A percentile compares a stretch with the other conserved stretches of the same genome.
phyloP scores from a whole-genome alignment of 2,888 invertebrate genomes.

The Sylvicola cinctus region DNA sequence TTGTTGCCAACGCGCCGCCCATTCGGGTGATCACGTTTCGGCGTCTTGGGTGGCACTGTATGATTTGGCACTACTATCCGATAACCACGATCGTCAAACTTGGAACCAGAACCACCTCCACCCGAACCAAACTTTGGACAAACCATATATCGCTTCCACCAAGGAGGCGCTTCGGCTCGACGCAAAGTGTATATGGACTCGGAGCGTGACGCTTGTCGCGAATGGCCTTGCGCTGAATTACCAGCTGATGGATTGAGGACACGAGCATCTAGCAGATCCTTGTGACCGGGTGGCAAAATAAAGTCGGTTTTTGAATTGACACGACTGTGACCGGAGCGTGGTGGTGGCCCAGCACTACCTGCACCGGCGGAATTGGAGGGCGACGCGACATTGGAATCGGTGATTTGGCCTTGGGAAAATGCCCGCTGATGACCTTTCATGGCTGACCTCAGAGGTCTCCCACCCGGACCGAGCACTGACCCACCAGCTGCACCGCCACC shows the following conservation, averaged over 20 bases:
- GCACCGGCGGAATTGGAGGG: too few species aligned
- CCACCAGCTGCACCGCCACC: conserved; percentile 37
- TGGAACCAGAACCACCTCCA: too few species aligned
- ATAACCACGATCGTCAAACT: conserved; percentile 44
- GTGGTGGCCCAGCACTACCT: conserved; percentile 15
- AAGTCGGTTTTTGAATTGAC: conserved; percentile 76
- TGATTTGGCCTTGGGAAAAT: conserved; percentile 71
- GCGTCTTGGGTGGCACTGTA: conserved; percentile 60
- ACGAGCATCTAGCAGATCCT: conserved; percentile 41
- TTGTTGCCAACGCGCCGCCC: conserved; percentile 63
- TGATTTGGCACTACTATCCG: conserved; percentile 69
- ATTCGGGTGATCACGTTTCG: conserved; percentile 63
- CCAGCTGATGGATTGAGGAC: conserved; percentile 24
- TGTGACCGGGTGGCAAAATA: conserved; percentile 69
- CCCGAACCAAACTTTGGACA: too few species aligned
- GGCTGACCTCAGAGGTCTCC: conserved; percentile 50
- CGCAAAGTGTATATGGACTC: conserved; percentile 79
- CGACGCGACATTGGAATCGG: too few species aligned
- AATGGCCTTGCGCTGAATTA: conserved; percentile 43
- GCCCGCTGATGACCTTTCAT: conserved; percentile 63
- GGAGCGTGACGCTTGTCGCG: conserved; percentile 71
- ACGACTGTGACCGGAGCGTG: conserved; percentile 48
- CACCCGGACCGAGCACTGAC: conserved; percentile 14
- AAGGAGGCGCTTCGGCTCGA: conserved; percentile 46
- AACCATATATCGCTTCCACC: conserved; percentile 46